phyloP scores from a whole-genome alignment of 2,888 invertebrate genomes.

The Epirrhoe tristata region DNA sequence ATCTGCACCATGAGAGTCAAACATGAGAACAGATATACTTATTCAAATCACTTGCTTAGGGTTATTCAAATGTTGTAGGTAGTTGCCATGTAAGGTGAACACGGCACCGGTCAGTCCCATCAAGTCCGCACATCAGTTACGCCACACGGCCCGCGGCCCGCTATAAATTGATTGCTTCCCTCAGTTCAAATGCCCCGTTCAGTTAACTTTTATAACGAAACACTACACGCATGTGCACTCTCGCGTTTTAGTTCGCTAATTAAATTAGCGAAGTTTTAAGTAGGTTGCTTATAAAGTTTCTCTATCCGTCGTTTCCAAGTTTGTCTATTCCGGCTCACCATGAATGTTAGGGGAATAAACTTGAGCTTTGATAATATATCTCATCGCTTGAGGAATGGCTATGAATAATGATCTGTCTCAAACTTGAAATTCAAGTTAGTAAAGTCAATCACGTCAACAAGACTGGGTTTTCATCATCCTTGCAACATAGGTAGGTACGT shows the following conservation, averaged over 20 bases:
- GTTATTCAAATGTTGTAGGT: constrained; percentile 18
- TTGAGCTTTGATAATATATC: background rate
- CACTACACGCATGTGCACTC: constrained; percentile 38
- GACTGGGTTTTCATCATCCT: constrained; percentile 37
- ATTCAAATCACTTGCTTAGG: constrained; percentile 9
- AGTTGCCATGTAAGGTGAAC: constrained; percentile 40
- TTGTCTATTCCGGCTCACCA: constrained; percentile 3
- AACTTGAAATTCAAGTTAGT: constrained; percentile 8
- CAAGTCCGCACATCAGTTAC: constrained; percentile 75
- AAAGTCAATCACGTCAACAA: constrained; percentile 21
- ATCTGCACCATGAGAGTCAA: constrained; percentile 2
- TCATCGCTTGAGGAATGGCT: constrained; percentile 5
- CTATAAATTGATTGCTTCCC: constrained; percentile 77
- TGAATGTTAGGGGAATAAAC: background rate
- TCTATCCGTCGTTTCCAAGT: constrained; percentile 6
- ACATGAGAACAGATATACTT: constrained; percentile 18
- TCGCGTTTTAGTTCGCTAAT: constrained; percentile 32
- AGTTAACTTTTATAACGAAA: constrained; percentile 41
- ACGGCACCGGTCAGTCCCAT: constrained; percentile 55
- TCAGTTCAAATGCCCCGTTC: constrained; percentile 58
- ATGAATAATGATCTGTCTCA: background rate
- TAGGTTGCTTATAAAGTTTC: constrained; percentile 19
- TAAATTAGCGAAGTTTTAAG: constrained; percentile 33
- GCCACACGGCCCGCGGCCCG: constrained; percentile 57
- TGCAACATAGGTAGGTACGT: constrained; percentile 38